Conservation (phyloP, 2,888 invertebrate species). For the Pachydiplax longipennis region DNA sequence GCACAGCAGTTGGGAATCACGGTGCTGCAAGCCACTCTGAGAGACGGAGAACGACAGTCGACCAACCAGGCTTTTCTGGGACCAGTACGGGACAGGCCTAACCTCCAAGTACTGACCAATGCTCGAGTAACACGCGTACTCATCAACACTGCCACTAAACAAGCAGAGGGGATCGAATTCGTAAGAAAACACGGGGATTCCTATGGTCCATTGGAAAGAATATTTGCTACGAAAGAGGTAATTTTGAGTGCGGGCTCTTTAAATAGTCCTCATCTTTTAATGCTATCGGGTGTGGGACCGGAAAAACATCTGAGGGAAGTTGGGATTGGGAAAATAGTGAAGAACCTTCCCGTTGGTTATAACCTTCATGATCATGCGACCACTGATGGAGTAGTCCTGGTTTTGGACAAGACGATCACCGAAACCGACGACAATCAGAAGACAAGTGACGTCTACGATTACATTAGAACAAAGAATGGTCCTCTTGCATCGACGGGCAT, state of each 20-base stretch:
- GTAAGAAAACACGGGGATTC: conserved; percentile 55
- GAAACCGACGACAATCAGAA: conserved; percentile 50
- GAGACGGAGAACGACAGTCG: conserved; percentile 50
- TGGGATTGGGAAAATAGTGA: conserved; percentile 62
- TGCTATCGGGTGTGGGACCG: conserved; percentile 74
- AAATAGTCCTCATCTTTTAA: conserved; percentile 70
- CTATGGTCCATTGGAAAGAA: conserved; percentile 56
- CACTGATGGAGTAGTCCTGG: conserved; percentile 66
- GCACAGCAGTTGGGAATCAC: conserved; percentile 68
- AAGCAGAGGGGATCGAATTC: conserved; percentile 61
- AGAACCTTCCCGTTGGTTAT: conserved; percentile 73
- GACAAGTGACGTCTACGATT: conserved; percentile 51
- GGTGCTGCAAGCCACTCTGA: conserved; percentile 61
- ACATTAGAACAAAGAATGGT: conserved; percentile 51
- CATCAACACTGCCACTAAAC: conserved; percentile 63
- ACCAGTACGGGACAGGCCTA: conserved; percentile 56
- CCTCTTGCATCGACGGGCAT: conserved; percentile 54
- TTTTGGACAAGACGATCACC: conserved; percentile 57
- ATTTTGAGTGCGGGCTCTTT: conserved; percentile 63
- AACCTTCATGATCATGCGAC: conserved; percentile 81
- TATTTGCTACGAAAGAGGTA: neutral
- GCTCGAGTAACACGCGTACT: conserved; percentile 64
- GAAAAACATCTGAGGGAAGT: conserved; percentile 62
- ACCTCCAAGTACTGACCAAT: conserved; percentile 57
- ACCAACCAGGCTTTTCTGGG: conserved; percentile 61